A percentile compares a stretch with the other conserved stretches of the same genome.
phyloP scores from a whole-genome alignment of 2,797 vertebrate genomes.

The Peromyscus attwateri region DNA sequence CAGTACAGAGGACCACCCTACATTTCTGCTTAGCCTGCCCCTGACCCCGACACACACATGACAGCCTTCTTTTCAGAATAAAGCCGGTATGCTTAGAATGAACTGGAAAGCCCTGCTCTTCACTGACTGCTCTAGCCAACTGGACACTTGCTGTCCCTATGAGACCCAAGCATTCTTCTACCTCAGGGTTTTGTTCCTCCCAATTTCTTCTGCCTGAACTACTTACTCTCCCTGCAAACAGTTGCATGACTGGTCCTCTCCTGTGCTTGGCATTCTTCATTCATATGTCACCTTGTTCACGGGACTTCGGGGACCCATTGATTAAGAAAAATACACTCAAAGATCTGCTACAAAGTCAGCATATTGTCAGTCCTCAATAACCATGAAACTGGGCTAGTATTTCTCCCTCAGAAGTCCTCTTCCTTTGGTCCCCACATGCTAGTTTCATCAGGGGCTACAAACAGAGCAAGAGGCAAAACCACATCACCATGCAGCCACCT shows the following conservation, averaged over 20 bases:
- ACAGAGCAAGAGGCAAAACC: neutral
- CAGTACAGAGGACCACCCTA: neutral
- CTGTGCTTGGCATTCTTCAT: neutral
- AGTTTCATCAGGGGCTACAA: neutral
- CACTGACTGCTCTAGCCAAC: neutral
- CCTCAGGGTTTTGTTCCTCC: neutral
- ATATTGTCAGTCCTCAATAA: neutral
- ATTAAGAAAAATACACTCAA: neutral
- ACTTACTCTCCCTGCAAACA: neutral
- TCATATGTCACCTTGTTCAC: neutral
- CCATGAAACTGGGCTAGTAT: neutral
- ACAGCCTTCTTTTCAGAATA: neutral
- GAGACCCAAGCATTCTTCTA: neutral
- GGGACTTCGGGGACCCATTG: neutral
- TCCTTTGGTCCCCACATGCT: neutral
- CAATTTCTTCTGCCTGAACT: neutral
- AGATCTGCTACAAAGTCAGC: neutral
- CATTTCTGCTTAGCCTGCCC: neutral
- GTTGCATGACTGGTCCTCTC: neutral
- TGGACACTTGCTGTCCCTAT: neutral
- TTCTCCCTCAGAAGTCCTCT: neutral
- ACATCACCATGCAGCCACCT: neutral
- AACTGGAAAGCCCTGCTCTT: neutral
- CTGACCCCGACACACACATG: too few relatives aligned
- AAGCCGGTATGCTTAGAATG: neutral